These are phyloP conservation scores for Oppia nitens DNA, from an alignment of 1,140 invertebrate species.

Conservation along the genomic window DNA sequence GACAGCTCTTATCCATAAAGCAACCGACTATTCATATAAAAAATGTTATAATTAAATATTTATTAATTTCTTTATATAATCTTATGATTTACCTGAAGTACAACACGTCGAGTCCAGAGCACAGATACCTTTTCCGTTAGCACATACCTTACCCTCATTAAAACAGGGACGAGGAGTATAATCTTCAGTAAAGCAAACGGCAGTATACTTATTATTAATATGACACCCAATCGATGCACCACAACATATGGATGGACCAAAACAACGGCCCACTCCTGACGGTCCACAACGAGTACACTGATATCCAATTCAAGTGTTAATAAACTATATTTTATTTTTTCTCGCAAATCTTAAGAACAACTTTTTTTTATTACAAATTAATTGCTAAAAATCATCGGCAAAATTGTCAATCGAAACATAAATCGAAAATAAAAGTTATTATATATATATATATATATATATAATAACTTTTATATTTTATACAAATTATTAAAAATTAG, in stretches of 20 bases:
- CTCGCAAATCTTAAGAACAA: too few relatives aligned
- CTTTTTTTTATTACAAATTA: too few relatives aligned
- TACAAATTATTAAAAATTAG: too few relatives aligned
- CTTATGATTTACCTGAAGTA: conserved; percentile 1
- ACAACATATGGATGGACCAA: conserved; percentile 8
- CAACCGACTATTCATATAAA: neutral
- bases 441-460: too few relatives aligned
- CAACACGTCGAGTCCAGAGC: conserved; percentile 9
- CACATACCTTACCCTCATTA: conserved; percentile 1
- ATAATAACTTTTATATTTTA: too few relatives aligned
- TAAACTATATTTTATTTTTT: neutral
- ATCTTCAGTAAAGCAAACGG: neutral
- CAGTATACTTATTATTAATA: neutral
- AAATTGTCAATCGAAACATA: too few relatives aligned
- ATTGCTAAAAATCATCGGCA: too few relatives aligned
- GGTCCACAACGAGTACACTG: conserved; percentile 12
- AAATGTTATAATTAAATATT: neutral
- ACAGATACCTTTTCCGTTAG: conserved; percentile 8
- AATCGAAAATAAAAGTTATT: too few relatives aligned
- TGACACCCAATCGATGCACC: conserved; percentile 5
- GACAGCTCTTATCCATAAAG: conserved; percentile 7
- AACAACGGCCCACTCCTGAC: conserved; percentile 4
- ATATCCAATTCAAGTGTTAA: neutral
- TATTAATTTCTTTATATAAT: neutral
- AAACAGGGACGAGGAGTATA: conserved; percentile 4